These are phyloP conservation scores for Trissolcus basalis DNA, from an alignment of 1,140 invertebrate genomes.

Conservation along the genomic window DNA sequence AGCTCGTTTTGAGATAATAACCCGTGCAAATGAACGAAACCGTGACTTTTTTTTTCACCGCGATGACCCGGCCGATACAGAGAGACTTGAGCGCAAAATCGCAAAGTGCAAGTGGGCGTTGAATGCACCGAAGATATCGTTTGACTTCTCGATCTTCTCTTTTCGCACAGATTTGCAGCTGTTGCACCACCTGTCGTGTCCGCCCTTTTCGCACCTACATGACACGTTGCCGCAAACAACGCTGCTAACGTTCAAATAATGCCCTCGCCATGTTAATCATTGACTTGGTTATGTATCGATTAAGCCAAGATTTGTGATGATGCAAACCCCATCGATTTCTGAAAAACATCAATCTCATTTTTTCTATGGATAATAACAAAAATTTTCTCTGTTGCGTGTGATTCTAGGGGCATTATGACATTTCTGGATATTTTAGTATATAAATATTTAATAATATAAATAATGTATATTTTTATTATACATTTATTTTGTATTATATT, in stretches of 20 bases:
- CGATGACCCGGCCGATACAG: slow-evolving; percentile 33
- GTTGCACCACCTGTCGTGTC: slow-evolving; percentile 67
- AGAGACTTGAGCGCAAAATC: slow-evolving; percentile 30
- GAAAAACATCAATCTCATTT: too few relatives aligned
- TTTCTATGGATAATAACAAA: too few relatives aligned
- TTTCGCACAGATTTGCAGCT: slow-evolving; percentile 67
- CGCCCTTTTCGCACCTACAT: slow-evolving; percentile 69
- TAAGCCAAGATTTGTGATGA: too few relatives aligned
- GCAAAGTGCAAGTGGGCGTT: slow-evolving; percentile 61
- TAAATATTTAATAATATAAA: too few relatives aligned
- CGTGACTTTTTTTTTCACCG: slow-evolving; percentile 18
- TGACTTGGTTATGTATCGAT: slow-evolving; percentile 38
- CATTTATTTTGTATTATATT: too few relatives aligned
- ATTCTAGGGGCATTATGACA: too few relatives aligned
- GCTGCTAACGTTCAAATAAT: slow-evolving; percentile 41
- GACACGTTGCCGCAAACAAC: slow-evolving; percentile 53
- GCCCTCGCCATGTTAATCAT: slow-evolving; percentile 58
- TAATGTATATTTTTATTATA: too few relatives aligned
- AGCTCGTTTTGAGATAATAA: slow-evolving; percentile 18
- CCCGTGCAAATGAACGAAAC: slow-evolving; percentile 24
- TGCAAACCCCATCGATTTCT: too few relatives aligned
- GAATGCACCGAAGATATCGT: slow-evolving; percentile 57
- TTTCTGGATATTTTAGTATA: too few relatives aligned
- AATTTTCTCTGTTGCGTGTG: too few relatives aligned
- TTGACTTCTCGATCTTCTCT: slow-evolving; percentile 57